Base-by-base conservation (phyloP, 2,797 vertebrate species). In the Clamator glandarius region DNA sequence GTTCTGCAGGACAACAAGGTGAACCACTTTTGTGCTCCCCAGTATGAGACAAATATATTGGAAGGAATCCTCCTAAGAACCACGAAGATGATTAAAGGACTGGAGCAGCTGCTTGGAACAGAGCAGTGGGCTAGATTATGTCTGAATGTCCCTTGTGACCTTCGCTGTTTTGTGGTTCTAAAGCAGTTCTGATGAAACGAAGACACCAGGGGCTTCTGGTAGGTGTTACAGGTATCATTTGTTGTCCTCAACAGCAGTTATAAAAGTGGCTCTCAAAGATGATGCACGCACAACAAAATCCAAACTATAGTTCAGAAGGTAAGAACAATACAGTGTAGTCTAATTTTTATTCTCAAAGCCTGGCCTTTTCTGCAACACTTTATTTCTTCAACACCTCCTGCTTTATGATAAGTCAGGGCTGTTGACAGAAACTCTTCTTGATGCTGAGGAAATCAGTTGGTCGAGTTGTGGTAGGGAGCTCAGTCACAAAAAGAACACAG, bases 241-340 rank as follows among this genome's bases (percentile, higher is more conserved):
- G 11, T 8, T 44, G 26, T 26, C 59, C 39, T 57, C 39, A 46
- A 21, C 17, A 72, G 48, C 20, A 25, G 42, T n/a, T 57, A 16
- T 42, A 33, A 39, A 72, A 54, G 48, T 20, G 5, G 7, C 10
- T 61, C 42, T 87, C 35, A 24, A 59, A 68, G 63, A 6, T 7
- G 36, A 26, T 3, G 55, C 7, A 3, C 5, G 3, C 5, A 2
- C 4, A 4, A 17, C 50, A 46, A n/a, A 7, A 46, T 4, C 29
- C 25, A 39, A 55, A 66, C 5, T 0, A 33, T 4, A 31, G 36
- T 29, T 52, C 25, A 21, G 19, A 12, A 25, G 33, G 1, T 11
- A 23, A 31, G 55, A 51, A 11, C 5, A 31, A 31, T 8, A 29
- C 4, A 17, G 19, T 1, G 2, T 4, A 44, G 4, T 6, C 33